phyloP scores from a whole-genome alignment of 2,797 vertebrate species.

The Enteromius radiatus region DNA sequence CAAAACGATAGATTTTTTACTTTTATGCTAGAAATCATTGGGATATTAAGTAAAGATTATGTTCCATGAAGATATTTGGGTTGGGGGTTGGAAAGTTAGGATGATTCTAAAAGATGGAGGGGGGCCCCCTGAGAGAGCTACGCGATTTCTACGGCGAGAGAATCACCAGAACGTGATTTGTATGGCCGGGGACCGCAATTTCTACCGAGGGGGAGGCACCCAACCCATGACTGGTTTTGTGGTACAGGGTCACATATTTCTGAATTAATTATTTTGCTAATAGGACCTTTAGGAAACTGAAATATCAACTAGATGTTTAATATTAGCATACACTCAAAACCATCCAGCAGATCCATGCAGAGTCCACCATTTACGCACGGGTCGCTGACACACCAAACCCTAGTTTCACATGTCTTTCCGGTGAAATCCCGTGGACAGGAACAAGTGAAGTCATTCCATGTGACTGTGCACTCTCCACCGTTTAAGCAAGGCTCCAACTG shows the following conservation, averaged over 20 bases:
- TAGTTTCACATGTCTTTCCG: conserved; percentile 84
- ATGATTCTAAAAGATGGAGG: no score
- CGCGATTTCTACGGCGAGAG: no score
- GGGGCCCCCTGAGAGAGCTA: no score
- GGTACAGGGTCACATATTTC: neutral
- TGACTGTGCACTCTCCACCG: conserved; percentile 84
- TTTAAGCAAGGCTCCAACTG: conserved; percentile 84
- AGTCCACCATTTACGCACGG: conserved; percentile 82
- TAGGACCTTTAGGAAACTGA: neutral
- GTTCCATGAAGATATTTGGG: no score
- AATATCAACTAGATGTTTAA: neutral
- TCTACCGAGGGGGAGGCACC: no score
- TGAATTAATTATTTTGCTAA: neutral
- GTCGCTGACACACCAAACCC: conserved; percentile 85
- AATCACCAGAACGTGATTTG: no score
- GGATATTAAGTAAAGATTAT: no score
- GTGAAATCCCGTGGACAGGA: conserved; percentile 83
- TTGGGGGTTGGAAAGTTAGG: no score
- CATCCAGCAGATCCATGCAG: conserved; percentile 85
- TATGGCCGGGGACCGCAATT: no score
- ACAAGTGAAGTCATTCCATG: conserved; percentile 93
- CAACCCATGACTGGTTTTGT: no score
- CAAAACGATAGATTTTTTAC: no score
- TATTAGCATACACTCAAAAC: conserved; percentile 89
- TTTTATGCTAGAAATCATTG: no score